Evolutionary conservation across 2,113 vertebrate species (phyloP).

Genomic region (Nycticorax nycticorax): DNA sequence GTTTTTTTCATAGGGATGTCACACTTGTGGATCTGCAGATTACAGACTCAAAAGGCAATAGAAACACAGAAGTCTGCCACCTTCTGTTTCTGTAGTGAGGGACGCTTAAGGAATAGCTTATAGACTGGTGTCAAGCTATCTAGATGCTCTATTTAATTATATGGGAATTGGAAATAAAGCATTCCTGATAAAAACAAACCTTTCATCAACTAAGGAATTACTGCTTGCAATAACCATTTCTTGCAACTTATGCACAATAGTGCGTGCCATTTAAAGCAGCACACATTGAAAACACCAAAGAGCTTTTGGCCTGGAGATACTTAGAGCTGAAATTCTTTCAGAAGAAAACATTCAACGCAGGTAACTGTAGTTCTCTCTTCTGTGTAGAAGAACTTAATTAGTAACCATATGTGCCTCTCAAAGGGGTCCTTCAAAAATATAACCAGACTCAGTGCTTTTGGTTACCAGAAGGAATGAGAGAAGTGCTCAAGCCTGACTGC

Average conservation of each 20-base stretch:
- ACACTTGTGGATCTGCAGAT: background rate
- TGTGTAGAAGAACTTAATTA: background rate
- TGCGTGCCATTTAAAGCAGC: background rate
- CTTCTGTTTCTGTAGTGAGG: background rate
- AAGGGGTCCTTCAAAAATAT: background rate
- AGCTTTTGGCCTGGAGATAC: background rate
- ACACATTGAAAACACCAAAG: background rate
- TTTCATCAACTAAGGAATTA: background rate
- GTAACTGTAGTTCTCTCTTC: background rate
- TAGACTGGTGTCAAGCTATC: background rate
- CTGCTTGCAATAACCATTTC: background rate
- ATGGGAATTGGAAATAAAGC: background rate
- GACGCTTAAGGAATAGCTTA: background rate
- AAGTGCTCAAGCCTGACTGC: background rate
- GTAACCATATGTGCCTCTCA: background rate
- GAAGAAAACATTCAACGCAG: background rate
- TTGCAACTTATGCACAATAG: background rate
- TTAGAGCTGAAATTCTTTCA: background rate
- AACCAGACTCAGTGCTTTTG: background rate
- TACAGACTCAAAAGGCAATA: background rate
- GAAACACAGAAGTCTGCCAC: background rate
- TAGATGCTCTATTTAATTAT: background rate
- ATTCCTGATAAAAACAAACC: background rate
- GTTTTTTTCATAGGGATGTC: background rate
- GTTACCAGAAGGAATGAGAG: background rate